These are phyloP conservation scores for Passer domesticus DNA, from an alignment of 2,113 vertebrate species.

Conservation along the genomic window DNA sequence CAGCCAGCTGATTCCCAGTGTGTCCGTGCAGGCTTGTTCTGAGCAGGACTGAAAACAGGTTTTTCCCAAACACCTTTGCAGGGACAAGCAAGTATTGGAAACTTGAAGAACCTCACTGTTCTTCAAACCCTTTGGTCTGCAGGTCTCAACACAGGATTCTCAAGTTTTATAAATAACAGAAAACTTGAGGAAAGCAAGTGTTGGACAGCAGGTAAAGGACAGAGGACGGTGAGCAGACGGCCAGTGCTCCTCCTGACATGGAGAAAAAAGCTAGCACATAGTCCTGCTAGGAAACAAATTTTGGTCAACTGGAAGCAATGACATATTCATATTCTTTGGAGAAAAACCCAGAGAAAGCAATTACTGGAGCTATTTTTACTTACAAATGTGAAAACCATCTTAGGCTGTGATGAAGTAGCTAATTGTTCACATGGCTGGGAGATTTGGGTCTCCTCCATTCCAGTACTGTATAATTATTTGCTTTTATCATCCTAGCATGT, in stretches of 20 bases:
- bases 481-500: not conserved
- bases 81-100: not conserved
- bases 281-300: not conserved
- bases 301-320: not conserved
- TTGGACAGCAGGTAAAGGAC: not conserved
- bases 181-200: not conserved
- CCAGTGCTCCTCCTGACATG: not conserved
- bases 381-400: not conserved
- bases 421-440: not conserved
- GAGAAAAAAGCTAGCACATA: not conserved
- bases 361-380: not conserved
- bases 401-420: not conserved
- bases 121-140: not conserved
- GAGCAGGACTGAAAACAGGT: not conserved
- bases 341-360: not conserved
- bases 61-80: not conserved
- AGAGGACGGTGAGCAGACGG: not conserved
- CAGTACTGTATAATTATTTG: not conserved
- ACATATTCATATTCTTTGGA: not conserved
- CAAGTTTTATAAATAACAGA: not conserved
- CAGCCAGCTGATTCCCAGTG: not conserved
- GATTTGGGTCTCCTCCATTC: not conserved
- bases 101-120: not conserved
- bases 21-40: not conserved
- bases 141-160: not conserved